phyloP scores from a whole-genome alignment of 1,140 invertebrate species.

The Bombyx mori region DNA sequence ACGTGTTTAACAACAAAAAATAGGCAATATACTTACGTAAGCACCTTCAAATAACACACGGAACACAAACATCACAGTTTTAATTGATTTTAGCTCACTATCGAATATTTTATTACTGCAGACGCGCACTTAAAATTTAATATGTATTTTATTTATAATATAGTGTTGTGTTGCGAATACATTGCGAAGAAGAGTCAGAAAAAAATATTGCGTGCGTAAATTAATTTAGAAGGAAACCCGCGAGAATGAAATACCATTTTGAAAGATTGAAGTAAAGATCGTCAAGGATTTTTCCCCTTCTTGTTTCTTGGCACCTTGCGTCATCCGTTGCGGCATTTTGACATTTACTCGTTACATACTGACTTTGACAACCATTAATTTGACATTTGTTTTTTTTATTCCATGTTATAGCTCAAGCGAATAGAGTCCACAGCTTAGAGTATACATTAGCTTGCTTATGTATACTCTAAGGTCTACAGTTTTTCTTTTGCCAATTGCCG shows the following conservation, averaged over 20 bases:
- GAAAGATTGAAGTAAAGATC: conserved; percentile 59
- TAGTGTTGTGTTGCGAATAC: too few species aligned
- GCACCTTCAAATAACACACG: conserved; percentile 53
- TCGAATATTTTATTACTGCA: conserved; percentile 30
- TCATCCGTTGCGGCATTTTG: conserved; percentile 48
- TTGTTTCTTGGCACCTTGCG: conserved; percentile 49
- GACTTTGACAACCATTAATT: background rate
- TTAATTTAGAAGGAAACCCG: conserved; percentile 58
- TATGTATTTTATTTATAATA: too few species aligned
- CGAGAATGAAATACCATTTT: conserved; percentile 65
- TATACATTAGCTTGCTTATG: too few species aligned
- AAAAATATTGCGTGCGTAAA: background rate
- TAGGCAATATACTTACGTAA: conserved; percentile 59
- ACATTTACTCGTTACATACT: conserved; percentile 15
- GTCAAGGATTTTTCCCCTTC: conserved; percentile 54
- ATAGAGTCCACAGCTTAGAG: too few species aligned
- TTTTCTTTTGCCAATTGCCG: too few species aligned
- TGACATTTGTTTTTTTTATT: too few species aligned
- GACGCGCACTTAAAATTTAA: conserved; percentile 9
- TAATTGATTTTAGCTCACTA: conserved; percentile 41
- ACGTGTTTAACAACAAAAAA: conserved; percentile 46
- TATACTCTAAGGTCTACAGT: too few species aligned
- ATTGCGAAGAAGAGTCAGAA: too few species aligned
- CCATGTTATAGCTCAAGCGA: too few species aligned
- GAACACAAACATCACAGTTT: conserved; percentile 51